These are phyloP conservation scores for Tetropium fuscum DNA, from an alignment of 2,888 invertebrate species.

Conservation along the genomic window DNA sequence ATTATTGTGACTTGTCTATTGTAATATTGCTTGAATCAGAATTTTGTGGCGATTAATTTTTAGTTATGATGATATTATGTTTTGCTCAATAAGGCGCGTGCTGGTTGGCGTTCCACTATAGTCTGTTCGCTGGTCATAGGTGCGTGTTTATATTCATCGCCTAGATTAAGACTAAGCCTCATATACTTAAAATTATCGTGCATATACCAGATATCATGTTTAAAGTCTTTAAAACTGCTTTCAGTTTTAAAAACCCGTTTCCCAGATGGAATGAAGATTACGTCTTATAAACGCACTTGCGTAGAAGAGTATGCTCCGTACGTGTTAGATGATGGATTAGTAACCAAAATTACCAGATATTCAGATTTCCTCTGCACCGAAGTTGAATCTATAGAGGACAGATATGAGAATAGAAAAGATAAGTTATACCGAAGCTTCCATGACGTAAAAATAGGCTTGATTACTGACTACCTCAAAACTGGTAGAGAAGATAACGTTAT, in stretches of 20 bases:
- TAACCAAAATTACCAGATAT: conserved; percentile 73
- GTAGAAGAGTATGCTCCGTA: conserved; percentile 86
- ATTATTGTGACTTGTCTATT: no score
- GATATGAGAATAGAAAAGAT: conserved; percentile 76
- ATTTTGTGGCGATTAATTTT: no score
- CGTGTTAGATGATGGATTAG: conserved; percentile 77
- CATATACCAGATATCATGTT: no score
- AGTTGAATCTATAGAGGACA: conserved; percentile 69
- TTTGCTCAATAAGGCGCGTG: no score
- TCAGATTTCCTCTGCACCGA: conserved; percentile 71
- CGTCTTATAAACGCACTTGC: conserved; percentile 79
- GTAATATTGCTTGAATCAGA: no score
- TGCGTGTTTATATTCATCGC: no score
- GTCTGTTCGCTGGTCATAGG: no score
- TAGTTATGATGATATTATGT: no score
- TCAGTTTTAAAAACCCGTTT: conserved; percentile 70
- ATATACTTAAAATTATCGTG: no score
- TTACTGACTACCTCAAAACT: conserved; percentile 72
- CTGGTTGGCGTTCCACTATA: no score
- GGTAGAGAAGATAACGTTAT: conserved; percentile 79
- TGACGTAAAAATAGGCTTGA: conserved; percentile 67
- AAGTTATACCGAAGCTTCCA: conserved; percentile 70
- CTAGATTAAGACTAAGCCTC: no score
- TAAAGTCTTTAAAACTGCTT: not conserved
- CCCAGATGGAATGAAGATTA: conserved; percentile 77